A percentile compares a stretch with the other conserved stretches of the same genome.
Evolutionary conservation across 2,797 vertebrate genomes (phyloP).

Genomic region (Phalanger gymnotis): DNA sequence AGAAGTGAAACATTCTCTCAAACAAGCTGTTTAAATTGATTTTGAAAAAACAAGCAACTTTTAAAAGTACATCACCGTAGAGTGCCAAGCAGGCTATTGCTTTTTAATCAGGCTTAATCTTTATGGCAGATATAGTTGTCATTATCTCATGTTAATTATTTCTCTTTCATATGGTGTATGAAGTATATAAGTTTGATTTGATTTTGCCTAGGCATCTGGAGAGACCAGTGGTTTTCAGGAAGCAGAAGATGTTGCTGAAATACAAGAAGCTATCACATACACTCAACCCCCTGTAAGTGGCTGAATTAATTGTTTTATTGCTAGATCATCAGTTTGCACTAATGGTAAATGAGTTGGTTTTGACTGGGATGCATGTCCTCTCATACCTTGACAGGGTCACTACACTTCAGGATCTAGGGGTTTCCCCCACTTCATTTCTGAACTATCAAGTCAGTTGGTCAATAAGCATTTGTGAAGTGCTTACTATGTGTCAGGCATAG

Average conservation of each 20-base stretch:
- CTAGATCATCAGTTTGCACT: not conserved
- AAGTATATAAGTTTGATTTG: conserved; percentile 5
- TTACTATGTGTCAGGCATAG: not conserved
- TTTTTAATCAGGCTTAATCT: not conserved
- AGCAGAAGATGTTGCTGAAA: conserved; percentile 80
- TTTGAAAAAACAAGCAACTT: not conserved
- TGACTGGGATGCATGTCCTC: not conserved
- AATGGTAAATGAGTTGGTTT: not conserved
- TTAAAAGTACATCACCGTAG: not conserved
- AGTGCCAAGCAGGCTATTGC: not conserved
- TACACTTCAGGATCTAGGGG: not conserved
- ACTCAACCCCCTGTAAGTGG: conserved; percentile 77
- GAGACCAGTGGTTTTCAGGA: conserved; percentile 91
- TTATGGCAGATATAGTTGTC: not conserved
- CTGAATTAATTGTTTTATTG: conserved; percentile 1
- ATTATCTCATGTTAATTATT: not conserved
- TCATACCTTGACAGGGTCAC: not conserved
- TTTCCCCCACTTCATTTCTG: not conserved
- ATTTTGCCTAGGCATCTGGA: conserved; percentile 90
- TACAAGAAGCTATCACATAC: conserved; percentile 77
- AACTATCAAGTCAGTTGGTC: not conserved
- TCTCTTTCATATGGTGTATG: not conserved
- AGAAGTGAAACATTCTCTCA: not conserved
- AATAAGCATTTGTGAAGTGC: not conserved
- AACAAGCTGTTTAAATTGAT: not conserved